Base-by-base conservation (phyloP, 2,888 invertebrate species). In the Charanyca ferruginea region DNA sequence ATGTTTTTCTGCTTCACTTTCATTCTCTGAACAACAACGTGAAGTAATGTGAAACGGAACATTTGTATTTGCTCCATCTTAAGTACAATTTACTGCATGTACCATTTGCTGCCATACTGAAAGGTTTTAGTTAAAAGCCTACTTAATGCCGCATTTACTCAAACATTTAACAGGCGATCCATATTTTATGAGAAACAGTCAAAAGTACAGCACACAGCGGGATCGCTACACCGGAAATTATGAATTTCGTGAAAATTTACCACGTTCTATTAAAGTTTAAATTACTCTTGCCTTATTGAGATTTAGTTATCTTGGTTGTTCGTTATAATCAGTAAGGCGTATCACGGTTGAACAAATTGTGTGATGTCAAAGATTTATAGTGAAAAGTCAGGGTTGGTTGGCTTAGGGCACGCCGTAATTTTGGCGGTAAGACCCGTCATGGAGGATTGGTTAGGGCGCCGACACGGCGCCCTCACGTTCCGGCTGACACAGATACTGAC, bases 351-450 rank as follows among this genome's bases (percentile, higher is more conserved):
- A 66, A 73, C 75, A 68, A 83, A 83, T 74, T 76, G 65, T 80
- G 77, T 79, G 80, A 83, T 84, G 84, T 81, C 65, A 85, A 84
- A 86, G 90, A 89, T 91, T 91, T 91, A 90, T 87, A 87, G 85
- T 90, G 89, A 89, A 90, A 92, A 91, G 89, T 91, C 90, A 84
- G 85, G 85, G 74, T 66, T 66, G 87, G 83, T n/a, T n/a, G n/a
- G n/a, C n/a, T n/a, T n/a, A n/a, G n/a, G n/a, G n/a, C n/a, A n/a
- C n/a, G n/a, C n/a, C n/a, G n/a, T n/a, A n/a, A n/a, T n/a, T n/a
- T n/a, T n/a, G n/a, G n/a, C n/a, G n/a, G n/a, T n/a, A n/a, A n/a
- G n/a, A n/a, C n/a, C n/a, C n/a, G n/a, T n/a, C n/a, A n/a, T n/a
- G n/a, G n/a, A n/a, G n/a, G n/a, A n/a, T n/a, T n/a, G n/a, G n/a